Percentiles rank a stretch among this genome's conserved stretches.
Conservation (phyloP, 1,140 invertebrate genomes). For the Aphelinus certus region DNA sequence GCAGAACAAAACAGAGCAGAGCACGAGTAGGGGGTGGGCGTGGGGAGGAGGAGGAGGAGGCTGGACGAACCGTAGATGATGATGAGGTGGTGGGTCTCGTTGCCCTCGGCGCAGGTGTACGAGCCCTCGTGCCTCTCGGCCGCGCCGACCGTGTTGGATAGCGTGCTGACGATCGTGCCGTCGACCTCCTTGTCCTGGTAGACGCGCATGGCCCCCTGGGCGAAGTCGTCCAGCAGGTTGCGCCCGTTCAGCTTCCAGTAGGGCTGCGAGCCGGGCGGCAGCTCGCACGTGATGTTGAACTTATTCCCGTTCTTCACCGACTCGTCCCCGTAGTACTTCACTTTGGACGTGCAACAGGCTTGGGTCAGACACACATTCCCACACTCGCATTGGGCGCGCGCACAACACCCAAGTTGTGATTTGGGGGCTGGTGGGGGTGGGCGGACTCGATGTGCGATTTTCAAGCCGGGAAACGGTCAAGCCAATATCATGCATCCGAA, state of each 20-base stretch:
- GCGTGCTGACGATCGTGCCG: constrained; percentile 41
- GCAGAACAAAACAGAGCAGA: too few relatives aligned
- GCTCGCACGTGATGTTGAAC: constrained; percentile 57
- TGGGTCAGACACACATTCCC: too few relatives aligned
- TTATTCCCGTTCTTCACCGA: constrained; percentile 50
- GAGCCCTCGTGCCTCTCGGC: constrained; percentile 56
- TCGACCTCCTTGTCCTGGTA: constrained; percentile 33
- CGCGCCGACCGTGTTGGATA: constrained; percentile 44
- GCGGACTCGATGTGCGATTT: too few relatives aligned
- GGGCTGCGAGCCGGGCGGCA: constrained; percentile 44
- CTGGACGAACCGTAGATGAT: constrained; percentile 56
- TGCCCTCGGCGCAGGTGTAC: constrained; percentile 55
- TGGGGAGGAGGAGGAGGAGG: too few relatives aligned
- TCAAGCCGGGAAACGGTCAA: too few relatives aligned
- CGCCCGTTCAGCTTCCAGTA: constrained; percentile 60
- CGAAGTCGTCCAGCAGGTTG: constrained; percentile 50
- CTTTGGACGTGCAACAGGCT: constrained; percentile 27
- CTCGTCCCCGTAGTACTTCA: constrained; percentile 48
- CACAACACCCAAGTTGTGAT: too few relatives aligned
- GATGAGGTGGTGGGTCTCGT: constrained; percentile 49
- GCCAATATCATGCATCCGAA: too few relatives aligned
- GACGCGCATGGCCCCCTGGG: constrained; percentile 51
- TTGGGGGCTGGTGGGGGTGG: too few relatives aligned
- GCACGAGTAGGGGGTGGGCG: too few relatives aligned
- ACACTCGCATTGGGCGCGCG: too few relatives aligned